Conservation (phyloP, 2,113 vertebrate species). For the rat (Rattus norvegicus) region DNA sequence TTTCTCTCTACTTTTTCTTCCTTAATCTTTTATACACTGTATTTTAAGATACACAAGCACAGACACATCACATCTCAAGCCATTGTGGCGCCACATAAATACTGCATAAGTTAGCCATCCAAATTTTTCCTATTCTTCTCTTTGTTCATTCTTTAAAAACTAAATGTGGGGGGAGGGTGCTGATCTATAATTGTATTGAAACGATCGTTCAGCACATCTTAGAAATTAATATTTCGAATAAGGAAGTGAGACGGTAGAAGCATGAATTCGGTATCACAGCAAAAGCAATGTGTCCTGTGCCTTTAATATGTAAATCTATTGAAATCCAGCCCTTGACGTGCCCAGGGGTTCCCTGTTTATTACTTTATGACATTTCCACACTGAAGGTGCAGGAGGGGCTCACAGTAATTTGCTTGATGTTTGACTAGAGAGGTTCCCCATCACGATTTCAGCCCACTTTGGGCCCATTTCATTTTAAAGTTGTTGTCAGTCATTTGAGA, state of each 20-base stretch:
- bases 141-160: slow-evolving; percentile 30
- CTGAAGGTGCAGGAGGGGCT: slow-evolving; percentile 88
- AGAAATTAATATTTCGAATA: not conserved
- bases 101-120: not conserved
- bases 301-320: slow-evolving; percentile 90
- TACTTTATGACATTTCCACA: slow-evolving; percentile 91
- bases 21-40: not conserved
- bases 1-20: not conserved
- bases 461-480: slow-evolving; percentile 89
- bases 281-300: slow-evolving; percentile 71
- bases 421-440: slow-evolving; percentile 91
- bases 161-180: not conserved
- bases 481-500: slow-evolving; percentile 92
- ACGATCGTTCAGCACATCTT: too few species aligned
- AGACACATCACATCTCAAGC: not conserved
- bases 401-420: slow-evolving; percentile 93
- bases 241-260: not conserved
- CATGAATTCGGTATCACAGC: not conserved
- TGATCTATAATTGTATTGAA: not conserved
- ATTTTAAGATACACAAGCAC: not conserved
- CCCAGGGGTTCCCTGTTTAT: slow-evolving; percentile 86
- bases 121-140: not conserved
- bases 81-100: not conserved
- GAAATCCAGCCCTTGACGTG: slow-evolving; percentile 84
- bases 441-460: slow-evolving; percentile 86